These are phyloP conservation scores for Acanthurus tractus DNA, from an alignment of 2,797 vertebrate genomes.

Conservation along the genomic window DNA sequence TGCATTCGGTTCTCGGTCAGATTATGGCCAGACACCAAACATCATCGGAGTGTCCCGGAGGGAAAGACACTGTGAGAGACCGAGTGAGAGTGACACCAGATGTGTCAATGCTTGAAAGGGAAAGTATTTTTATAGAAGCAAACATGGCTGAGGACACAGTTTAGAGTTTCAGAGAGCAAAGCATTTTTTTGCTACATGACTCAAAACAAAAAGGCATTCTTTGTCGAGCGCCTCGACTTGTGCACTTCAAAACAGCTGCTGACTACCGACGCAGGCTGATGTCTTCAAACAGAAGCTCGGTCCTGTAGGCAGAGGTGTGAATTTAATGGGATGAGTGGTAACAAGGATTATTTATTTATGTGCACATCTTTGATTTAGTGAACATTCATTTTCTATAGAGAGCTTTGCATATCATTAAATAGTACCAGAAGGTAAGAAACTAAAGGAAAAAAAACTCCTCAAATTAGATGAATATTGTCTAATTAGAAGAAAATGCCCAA, in stretches of 20 bases:
- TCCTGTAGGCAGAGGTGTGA: not conserved
- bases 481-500: not conserved
- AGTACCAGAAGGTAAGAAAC: too few species aligned
- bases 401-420: not conserved
- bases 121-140: slow-evolving; percentile 37
- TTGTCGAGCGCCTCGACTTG: slow-evolving; percentile 18
- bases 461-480: too few species aligned
- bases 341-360: not conserved
- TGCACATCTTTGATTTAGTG: too few species aligned
- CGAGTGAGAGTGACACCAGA: slow-evolving; percentile 34
- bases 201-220: slow-evolving; percentile 30
- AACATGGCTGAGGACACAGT: slow-evolving; percentile 1
- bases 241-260: not conserved
- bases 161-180: slow-evolving; percentile 23
- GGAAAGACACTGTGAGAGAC: slow-evolving; percentile 25
- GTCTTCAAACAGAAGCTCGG: not conserved
- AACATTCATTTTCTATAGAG: too few species aligned
- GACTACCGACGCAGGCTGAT: slow-evolving; percentile 9
- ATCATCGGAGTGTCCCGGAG: slow-evolving; percentile 38
- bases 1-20: slow-evolving; percentile 27
- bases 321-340: not conserved
- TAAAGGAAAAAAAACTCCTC: too few species aligned
- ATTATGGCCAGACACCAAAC: slow-evolving; percentile 37
- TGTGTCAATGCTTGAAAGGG: slow-evolving; percentile 35
- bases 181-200: slow-evolving; percentile 21